phyloP scores from a whole-genome alignment of 2,113 vertebrate genomes.

The Psammodynastes pulverulentus region DNA sequence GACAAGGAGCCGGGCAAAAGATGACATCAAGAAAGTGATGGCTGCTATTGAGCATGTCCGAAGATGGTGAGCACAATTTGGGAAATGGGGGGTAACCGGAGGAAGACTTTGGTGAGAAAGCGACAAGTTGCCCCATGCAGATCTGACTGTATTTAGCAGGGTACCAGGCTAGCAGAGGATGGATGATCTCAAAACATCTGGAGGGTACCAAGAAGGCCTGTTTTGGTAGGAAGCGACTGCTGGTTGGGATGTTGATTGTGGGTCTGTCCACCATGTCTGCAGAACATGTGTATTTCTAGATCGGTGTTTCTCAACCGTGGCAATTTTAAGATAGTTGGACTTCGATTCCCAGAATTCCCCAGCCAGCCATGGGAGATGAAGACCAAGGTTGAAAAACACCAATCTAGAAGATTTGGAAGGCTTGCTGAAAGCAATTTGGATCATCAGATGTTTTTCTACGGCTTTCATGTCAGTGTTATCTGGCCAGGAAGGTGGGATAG shows the following conservation, averaged over 20 bases:
- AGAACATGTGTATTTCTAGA: not conserved
- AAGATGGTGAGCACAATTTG: constrained; percentile 60
- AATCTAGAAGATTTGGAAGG: not conserved
- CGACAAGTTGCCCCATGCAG: not conserved
- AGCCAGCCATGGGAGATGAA: too few relatives aligned
- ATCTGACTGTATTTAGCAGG: not conserved
- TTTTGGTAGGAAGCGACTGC: too few relatives aligned
- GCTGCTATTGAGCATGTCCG: constrained; percentile 70
- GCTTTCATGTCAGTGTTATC: too few relatives aligned
- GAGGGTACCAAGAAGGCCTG: not conserved
- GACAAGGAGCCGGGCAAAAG: constrained; percentile 69
- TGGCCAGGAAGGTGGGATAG: not conserved
- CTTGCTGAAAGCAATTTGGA: not conserved
- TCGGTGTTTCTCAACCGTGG: not conserved
- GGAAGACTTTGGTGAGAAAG: not conserved
- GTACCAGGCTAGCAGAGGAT: not conserved
- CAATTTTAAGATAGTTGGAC: not conserved
- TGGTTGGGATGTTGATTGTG: not conserved
- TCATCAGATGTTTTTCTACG: not conserved
- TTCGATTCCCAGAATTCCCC: too few relatives aligned
- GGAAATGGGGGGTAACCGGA: not conserved
- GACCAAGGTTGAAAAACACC: too few relatives aligned
- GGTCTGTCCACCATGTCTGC: not conserved
- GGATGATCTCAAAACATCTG: not conserved
- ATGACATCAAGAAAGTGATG: constrained; percentile 75